phyloP scores from a whole-genome alignment of 2,797 vertebrate genomes.

The Eutrigla gurnardus region DNA sequence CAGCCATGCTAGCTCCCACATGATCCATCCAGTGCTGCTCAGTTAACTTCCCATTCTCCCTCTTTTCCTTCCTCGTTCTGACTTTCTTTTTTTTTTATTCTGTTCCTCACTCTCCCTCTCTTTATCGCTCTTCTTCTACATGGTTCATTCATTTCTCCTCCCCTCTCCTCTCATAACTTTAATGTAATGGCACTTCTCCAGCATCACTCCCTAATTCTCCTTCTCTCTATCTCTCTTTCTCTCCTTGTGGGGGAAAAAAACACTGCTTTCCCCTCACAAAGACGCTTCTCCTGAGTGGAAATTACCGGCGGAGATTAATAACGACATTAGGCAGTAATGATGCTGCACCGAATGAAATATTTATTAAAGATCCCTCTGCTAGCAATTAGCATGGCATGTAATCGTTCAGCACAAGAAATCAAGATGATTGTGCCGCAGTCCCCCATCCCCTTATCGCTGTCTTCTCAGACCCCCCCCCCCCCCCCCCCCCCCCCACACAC shows the following conservation, averaged over 20 bases:
- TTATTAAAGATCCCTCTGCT: conserved; percentile 91
- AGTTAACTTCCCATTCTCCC: conserved; percentile 26
- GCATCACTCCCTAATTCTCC: conserved; percentile 46
- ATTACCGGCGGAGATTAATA: conserved; percentile 88
- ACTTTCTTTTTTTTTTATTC: conserved; percentile 10
- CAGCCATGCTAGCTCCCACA: conserved; percentile 52
- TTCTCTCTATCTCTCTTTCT: conserved; percentile 43
- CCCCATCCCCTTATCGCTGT: conserved; percentile 66
- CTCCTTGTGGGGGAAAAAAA: conserved; percentile 51
- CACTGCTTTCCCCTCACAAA: conserved; percentile 76
- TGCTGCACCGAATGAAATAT: conserved; percentile 87
- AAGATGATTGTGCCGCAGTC: conserved; percentile 84
- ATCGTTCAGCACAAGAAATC: conserved; percentile 86
- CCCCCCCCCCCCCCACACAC: not conserved
- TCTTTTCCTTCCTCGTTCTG: not conserved
- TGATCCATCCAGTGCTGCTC: conserved; percentile 33
- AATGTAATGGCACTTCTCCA: conserved; percentile 51
- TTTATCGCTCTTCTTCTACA: conserved; percentile 29
- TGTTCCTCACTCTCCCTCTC: conserved; percentile 8
- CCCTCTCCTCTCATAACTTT: conserved; percentile 59
- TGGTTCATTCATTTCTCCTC: conserved; percentile 37
- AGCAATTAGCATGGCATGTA: conserved; percentile 88
- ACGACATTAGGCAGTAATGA: conserved; percentile 88
- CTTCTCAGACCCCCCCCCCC: conserved; percentile 50
- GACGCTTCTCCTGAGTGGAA: conserved; percentile 81